Percentiles rank a stretch among this genome's conserved stretches.
phyloP scores from a whole-genome alignment of 2,113 vertebrate species.

The Gambusia affinis region DNA sequence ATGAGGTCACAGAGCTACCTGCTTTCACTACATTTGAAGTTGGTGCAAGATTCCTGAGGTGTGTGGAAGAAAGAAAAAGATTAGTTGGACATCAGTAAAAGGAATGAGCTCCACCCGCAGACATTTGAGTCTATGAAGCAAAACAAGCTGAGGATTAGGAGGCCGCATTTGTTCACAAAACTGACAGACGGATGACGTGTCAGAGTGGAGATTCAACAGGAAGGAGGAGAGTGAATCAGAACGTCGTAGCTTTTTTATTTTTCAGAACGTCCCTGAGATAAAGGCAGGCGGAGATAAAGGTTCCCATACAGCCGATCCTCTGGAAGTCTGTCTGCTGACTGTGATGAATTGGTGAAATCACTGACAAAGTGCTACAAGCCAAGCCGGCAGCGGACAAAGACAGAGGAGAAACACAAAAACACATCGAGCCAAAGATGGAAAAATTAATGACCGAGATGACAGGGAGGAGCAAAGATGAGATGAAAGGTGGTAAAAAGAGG shows the following conservation, averaged over 20 bases:
- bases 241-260: constrained; percentile 9
- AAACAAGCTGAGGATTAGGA: constrained; percentile 9
- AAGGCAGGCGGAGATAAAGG: constrained; percentile 10
- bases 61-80: background rate
- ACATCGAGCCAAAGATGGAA: constrained; percentile 23
- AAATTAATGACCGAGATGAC: constrained; percentile 34
- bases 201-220: background rate
- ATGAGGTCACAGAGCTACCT: background rate
- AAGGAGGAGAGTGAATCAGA: background rate
- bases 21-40: background rate
- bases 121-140: constrained; percentile 12
- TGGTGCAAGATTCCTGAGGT: background rate
- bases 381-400: constrained; percentile 18
- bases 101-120: background rate
- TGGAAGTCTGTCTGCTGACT: constrained; percentile 26
- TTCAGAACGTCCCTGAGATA: background rate
- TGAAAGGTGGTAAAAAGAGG: constrained; percentile 16
- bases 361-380: constrained; percentile 32
- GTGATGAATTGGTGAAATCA: constrained; percentile 55
- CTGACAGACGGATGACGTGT: constrained; percentile 8
- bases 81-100: background rate
- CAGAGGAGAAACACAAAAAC: constrained; percentile 15
- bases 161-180: background rate
- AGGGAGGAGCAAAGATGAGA: constrained; percentile 6
- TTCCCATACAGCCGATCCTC: constrained; percentile 17